These are phyloP conservation scores for Aphodius sticticus DNA, from an alignment of 2,888 invertebrate genomes.

Conservation along the genomic window DNA sequence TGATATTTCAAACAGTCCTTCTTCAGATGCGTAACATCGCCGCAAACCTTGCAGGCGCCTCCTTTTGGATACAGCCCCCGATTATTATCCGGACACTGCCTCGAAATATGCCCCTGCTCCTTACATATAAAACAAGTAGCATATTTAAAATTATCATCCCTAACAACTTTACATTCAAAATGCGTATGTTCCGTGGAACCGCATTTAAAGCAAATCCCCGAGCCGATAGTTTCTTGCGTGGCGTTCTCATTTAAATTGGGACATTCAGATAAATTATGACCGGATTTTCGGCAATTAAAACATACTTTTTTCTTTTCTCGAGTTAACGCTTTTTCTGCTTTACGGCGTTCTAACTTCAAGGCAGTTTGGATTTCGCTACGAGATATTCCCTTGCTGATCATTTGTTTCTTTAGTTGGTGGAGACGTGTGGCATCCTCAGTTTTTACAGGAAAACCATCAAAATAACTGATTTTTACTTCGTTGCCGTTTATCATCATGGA, in stretches of 20 bases:
- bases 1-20: constrained; percentile 76
- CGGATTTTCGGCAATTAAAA: constrained; percentile 80
- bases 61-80: constrained; percentile 88
- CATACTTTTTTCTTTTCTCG: constrained; percentile 76
- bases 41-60: constrained; percentile 82
- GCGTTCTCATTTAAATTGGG: constrained; percentile 67
- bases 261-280: constrained; percentile 84
- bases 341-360: constrained; percentile 74
- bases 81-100: constrained; percentile 88
- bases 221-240: constrained; percentile 61
- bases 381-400: constrained; percentile 74
- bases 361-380: constrained; percentile 71
- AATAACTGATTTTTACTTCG: constrained; percentile 68
- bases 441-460: constrained; percentile 77
- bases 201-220: constrained; percentile 87
- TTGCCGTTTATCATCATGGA: constrained; percentile 71
- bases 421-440: constrained; percentile 75
- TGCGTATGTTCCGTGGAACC: constrained; percentile 88
- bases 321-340: constrained; percentile 75
- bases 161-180: constrained; percentile 75
- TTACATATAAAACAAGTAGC: constrained; percentile 91
- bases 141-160: constrained; percentile 74
- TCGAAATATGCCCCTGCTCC: constrained; percentile 86
- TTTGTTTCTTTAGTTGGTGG: constrained; percentile 66
- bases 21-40: constrained; percentile 84